Conservation (phyloP, 2,797 vertebrate species). For the Chaetophractus vellerosus region DNA sequence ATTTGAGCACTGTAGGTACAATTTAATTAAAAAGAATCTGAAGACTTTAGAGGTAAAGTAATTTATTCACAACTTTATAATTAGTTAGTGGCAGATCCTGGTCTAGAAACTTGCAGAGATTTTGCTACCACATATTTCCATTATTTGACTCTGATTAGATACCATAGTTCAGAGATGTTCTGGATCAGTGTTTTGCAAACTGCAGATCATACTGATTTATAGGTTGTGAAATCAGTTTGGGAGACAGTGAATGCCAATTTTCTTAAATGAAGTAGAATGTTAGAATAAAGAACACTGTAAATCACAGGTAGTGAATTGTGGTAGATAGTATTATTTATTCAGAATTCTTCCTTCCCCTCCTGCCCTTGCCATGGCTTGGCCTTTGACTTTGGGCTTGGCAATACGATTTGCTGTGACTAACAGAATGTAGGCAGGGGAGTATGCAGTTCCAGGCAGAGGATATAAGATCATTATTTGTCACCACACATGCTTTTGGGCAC, state of each 20-base stretch:
- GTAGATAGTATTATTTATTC: not conserved
- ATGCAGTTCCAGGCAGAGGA: not conserved
- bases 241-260: not conserved
- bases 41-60: not conserved
- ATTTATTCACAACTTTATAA: not conserved
- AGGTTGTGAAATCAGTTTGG: not conserved
- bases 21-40: constrained; percentile 1
- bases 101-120: not conserved
- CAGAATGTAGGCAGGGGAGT: not conserved
- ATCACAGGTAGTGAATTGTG: not conserved
- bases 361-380: not conserved
- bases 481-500: not conserved
- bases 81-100: not conserved
- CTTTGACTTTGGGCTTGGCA: not conserved
- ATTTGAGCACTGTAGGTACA: not conserved
- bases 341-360: not conserved
- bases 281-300: not conserved
- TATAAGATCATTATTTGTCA: not conserved
- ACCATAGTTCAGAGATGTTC: not conserved
- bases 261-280: not conserved
- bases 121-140: not conserved
- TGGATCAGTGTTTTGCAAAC: not conserved
- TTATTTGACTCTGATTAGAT: not conserved
- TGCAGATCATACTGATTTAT: not conserved
- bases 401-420: not conserved